These are phyloP conservation scores for Xenopus laevis DNA, from an alignment of 2,113 vertebrate species.

Conservation along the genomic window DNA sequence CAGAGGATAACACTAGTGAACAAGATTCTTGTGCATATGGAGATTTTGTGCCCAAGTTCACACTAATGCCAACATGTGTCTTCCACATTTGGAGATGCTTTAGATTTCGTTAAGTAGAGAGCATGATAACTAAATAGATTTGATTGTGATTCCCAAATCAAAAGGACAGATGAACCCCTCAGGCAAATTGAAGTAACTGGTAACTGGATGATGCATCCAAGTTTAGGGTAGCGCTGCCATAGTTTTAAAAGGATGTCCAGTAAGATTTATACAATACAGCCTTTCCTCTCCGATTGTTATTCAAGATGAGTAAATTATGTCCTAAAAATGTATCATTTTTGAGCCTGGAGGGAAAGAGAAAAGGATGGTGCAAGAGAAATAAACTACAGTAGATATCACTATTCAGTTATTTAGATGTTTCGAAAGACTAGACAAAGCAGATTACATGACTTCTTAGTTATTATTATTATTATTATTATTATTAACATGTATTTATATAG, in stretches of 20 bases:
- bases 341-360: no score
- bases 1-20: constrained; percentile 52
- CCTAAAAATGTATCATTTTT: no score
- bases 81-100: constrained; percentile 69
- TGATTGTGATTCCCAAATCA: constrained; percentile 47
- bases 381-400: no score
- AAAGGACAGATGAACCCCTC: constrained; percentile 25
- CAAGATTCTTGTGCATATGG: constrained; percentile 54
- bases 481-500: no score
- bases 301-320: no score
- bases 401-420: no score
- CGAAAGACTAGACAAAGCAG: no score
- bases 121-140: constrained; percentile 52
- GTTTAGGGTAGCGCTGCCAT: constrained; percentile 1
- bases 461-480: no score
- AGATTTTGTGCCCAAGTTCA: constrained; percentile 61
- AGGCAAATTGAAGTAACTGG: constrained; percentile 13
- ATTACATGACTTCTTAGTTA: no score
- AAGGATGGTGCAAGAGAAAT: no score
- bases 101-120: constrained; percentile 47
- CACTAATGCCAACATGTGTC: constrained; percentile 77
- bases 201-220: constrained; percentile 11
- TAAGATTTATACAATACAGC: constrained; percentile 6
- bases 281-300: no score
- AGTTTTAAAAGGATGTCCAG: constrained; percentile 22